Evolutionary conservation across 2,113 vertebrate species (phyloP), one percentile per base, ranked within the genome.

Genomic region (Triplophysa rosa): DNA sequence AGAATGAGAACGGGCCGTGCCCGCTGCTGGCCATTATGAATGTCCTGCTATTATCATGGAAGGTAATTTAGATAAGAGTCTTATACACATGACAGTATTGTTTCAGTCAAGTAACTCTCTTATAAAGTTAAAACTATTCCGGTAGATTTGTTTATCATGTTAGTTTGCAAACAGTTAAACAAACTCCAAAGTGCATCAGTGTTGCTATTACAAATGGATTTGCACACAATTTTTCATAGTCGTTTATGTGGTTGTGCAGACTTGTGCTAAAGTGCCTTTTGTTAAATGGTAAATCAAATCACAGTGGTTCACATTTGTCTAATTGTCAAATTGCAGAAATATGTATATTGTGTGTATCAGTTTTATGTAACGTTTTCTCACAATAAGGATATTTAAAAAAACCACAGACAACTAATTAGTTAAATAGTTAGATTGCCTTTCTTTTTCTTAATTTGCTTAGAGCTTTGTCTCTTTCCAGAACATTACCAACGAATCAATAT

Each of bases 1-100:
- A 99, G 90, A 99, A 99, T 77, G 97, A 99, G 92, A 99, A 99
- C 62, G 97, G 97, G 8, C 97, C 97, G 37, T 99, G 98, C 89
- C 97, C 98, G 23, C 87, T 99, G 87, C 93, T 99, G 89, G 97
- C 97, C 54, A 98, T 99, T 83, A 98, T 99, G 95, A 99, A 99
- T 87, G 96, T 98, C 66, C 94, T 99, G 66, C 93, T 99, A 62
- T 92, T 99, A 84, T 93, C 96, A 40, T 97, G 97, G 97, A 99
- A 99, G 98, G 96, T 99, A 95, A 86, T 87, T 72, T 3, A 23
- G 59, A 65, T 37, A 7, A 54, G 4, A 21, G n/a, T 29, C 19
- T 23, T 23, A 29, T 29, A 62, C 54, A 5, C 19, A 45, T 74
- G 71, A 8, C 56, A 74, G 24, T 9, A 9, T 19, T 8, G 6